phyloP scores from a whole-genome alignment of 2,888 invertebrate species.

The Drosophila infuscata region DNA sequence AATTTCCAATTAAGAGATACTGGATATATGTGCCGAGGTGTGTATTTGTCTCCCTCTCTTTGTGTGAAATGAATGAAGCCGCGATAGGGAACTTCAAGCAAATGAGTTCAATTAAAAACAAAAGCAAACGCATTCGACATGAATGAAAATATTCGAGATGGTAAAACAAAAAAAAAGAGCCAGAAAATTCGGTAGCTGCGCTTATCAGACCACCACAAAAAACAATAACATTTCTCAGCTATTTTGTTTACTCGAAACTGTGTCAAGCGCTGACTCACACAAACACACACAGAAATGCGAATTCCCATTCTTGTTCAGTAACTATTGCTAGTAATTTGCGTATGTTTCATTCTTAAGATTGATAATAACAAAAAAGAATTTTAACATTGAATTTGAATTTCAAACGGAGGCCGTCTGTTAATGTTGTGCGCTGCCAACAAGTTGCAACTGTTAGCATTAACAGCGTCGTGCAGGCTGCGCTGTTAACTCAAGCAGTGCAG shows the following conservation, averaged over 20 bases:
- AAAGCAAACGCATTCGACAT: constrained; percentile 62
- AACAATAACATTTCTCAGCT: constrained; percentile 18
- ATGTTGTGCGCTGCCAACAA: constrained; percentile 28
- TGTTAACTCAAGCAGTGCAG: constrained; percentile 38
- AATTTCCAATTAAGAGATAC: constrained; percentile 70
- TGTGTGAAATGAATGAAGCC: constrained; percentile 34
- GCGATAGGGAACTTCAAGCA: constrained; percentile 45
- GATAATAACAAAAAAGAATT: constrained; percentile 18
- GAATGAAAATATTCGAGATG: constrained; percentile 53
- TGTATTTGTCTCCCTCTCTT: constrained; percentile 20
- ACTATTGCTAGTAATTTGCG: constrained; percentile 20
- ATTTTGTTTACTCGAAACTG: constrained; percentile 64
- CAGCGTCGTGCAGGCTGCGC: constrained; percentile 1
- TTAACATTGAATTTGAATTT: constrained; percentile 16
- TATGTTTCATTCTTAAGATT: constrained; percentile 9
- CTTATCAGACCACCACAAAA: constrained; percentile 44
- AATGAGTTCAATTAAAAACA: constrained; percentile 69
- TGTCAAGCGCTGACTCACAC: constrained; percentile 49
- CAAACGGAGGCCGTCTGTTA: constrained; percentile 19
- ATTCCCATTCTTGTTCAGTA: constrained; percentile 16
- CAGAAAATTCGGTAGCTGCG: constrained; percentile 56
- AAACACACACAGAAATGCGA: constrained; percentile 18
- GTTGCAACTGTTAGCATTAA: constrained; percentile 27
- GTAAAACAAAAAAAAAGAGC: background rate
- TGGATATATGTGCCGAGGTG: constrained; percentile 30